Evolutionary conservation across 2,113 vertebrate species (phyloP).

Genomic region (Leptosomus discolor): DNA sequence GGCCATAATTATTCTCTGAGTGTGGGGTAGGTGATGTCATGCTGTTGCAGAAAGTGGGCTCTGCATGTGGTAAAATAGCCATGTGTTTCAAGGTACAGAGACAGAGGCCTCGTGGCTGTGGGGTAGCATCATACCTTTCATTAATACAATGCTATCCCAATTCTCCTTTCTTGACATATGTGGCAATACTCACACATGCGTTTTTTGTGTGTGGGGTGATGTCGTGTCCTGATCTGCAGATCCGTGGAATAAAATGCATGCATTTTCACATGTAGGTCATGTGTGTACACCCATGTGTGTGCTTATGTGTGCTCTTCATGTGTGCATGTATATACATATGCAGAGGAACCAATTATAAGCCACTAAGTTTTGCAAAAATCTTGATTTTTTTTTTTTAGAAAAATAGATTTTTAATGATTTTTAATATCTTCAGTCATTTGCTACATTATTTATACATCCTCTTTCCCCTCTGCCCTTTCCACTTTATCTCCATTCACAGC

Average conservation of each 20-base stretch:
- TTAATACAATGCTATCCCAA: background rate
- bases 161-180: background rate
- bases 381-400: background rate
- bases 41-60: background rate
- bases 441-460: background rate
- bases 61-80: background rate
- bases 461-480: background rate
- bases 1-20: background rate
- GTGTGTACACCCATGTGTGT: too few species aligned
- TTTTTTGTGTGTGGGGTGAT: background rate
- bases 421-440: background rate
- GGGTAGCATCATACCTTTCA: background rate
- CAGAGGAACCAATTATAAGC: background rate
- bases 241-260: background rate
- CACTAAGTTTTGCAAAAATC: background rate
- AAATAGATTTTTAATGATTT: background rate
- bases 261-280: fast-evolving
- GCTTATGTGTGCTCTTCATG: background rate
- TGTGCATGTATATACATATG: fast-evolving
- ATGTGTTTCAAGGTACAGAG: background rate
- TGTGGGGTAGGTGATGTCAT: background rate
- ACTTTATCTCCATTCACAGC: background rate
- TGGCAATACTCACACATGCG: fast-evolving
- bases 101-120: background rate
- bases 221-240: background rate